Evolutionary conservation across 1,140 invertebrate species (phyloP), one percentile per base, ranked within the genome.

Genomic region (Matsumurasca onukii): DNA sequence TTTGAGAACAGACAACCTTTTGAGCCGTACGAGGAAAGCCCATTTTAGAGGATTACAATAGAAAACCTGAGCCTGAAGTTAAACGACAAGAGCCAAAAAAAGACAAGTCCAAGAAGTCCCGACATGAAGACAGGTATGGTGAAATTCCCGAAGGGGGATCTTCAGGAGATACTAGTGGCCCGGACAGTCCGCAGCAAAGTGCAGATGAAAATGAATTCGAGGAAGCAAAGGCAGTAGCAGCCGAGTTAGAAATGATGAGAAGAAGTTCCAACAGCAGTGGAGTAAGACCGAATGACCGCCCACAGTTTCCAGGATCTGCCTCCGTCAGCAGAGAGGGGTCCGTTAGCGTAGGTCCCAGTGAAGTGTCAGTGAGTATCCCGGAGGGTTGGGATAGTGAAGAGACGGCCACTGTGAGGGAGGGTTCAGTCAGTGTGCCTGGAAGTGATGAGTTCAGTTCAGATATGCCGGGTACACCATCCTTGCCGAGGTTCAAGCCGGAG

Each of bases 121-220:
- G 3, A 17, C 24, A 34, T 27, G 64, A 66, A 27, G 31, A 77
- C 72, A 12, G 29, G 67, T 73, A 68, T 34, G 39, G 13, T 76
- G 73, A 13, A 27, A 69, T 72, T 63, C 52, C 49, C 3, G 66
- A 70, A 49, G 74, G 69, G 24, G 70, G 55, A 29, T 91, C 90
- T 17, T 94, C 92, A 0, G 91, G 92, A 27, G 91, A 90, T 74
- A 95, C 93, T 9, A 93, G 91, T 12, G 92, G 92, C 0, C 92
- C 92, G 0, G 93, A 95, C 73, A 92, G 89, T 77, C 91, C 92
- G 1, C 83, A 86, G 25, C 84, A 88, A 55, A 90, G 89, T 73
- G 84, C 85, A 69, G 89, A 91, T 70, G 89, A 91, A 73, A 81
- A 86, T 63, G 88, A 90, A 63, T 86, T 89, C 70, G 82, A 79